Base-by-base conservation (phyloP, 2,797 vertebrate genomes). In the Semaprochilodus insignis region DNA sequence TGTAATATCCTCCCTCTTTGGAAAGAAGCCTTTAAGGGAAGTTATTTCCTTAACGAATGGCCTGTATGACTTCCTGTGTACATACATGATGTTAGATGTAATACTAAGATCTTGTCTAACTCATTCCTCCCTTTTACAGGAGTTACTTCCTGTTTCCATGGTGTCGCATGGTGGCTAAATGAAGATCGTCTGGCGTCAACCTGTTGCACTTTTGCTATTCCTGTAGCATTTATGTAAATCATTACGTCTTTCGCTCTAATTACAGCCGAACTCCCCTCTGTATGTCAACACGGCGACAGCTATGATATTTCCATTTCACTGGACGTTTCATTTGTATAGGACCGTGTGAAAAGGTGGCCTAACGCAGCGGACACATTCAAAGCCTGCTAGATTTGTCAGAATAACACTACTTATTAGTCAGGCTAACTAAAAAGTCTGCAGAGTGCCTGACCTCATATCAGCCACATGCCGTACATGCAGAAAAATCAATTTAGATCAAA, bases 401-500 rank as follows among this genome's bases (percentile, higher is more conserved):
- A 78, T 66, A 19, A 27, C 59, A 5, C 34, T 78, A 59, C 7
- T 48, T 31, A 55, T 51, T 74, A 54, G 62, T 78, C 60, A 44
- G 59, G 23, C 25, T 34, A 36, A 10, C 57, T 40, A 36, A 76
- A 78, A 78, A 13, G 13, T 79, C 66, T 52, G 36, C 75, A 77
- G 59, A 71, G 48, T 40, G 60, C 63, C 55, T 44, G 34, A 70
- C 27, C 31, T 27, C 57, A 15, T 59, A 78, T 44, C 16, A 78
- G 16, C 60, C 59, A 70, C 23, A 52, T 57, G 31, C 27, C 25
- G 57, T 74, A 65, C 59, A 66, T 79, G 78, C 66, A 78, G 63
- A 67, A n/a, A 70, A 80, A 80, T 79, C 79, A 82, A 76, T 85
- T 77, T 78, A 15, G 48, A 80, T 60, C 71, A 65, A 78, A 81